Evolutionary conservation across 2,797 vertebrate genomes (phyloP).

Genomic region (Premnoplex brunnescens): DNA sequence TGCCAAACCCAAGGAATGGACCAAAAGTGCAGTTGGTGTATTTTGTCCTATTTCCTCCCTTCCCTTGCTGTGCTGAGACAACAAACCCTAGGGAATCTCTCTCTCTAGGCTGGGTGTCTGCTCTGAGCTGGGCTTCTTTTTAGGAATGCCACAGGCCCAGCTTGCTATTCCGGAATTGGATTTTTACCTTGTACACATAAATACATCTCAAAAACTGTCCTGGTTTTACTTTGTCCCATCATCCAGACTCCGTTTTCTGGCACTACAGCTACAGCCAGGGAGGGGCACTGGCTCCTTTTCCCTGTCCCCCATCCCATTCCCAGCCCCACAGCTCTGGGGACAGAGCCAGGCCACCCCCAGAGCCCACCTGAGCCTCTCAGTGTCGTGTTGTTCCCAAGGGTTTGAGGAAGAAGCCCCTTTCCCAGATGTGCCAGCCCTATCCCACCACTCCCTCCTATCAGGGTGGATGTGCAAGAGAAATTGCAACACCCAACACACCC

Average conservation of each 20-base stretch:
- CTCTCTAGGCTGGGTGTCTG: not conserved
- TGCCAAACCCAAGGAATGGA: not conserved
- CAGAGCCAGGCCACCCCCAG: not conserved
- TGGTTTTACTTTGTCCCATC: not conserved
- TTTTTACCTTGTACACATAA: not conserved
- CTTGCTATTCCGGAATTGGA: not conserved
- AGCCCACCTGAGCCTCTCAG: not conserved
- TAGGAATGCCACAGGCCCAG: not conserved
- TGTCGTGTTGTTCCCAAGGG: not conserved
- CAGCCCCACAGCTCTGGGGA: not conserved
- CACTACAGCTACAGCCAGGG: not conserved
- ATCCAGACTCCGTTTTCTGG: not conserved
- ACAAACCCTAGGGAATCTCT: not conserved
- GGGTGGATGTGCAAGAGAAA: too few relatives aligned
- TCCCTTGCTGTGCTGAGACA: not conserved
- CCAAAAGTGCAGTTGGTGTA: not conserved
- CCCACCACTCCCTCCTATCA: rapidly evolving
- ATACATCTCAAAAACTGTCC: not conserved
- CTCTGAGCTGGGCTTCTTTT: not conserved
- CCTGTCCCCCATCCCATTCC: not conserved
- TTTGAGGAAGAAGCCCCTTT: not conserved
- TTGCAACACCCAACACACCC: not conserved
- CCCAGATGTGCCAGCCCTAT: not conserved
- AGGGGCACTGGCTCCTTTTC: not conserved
- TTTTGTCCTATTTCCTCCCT: not conserved